Evolutionary conservation across 2,113 vertebrate genomes (phyloP).

Genomic region (Leptocoma aspasia): DNA sequence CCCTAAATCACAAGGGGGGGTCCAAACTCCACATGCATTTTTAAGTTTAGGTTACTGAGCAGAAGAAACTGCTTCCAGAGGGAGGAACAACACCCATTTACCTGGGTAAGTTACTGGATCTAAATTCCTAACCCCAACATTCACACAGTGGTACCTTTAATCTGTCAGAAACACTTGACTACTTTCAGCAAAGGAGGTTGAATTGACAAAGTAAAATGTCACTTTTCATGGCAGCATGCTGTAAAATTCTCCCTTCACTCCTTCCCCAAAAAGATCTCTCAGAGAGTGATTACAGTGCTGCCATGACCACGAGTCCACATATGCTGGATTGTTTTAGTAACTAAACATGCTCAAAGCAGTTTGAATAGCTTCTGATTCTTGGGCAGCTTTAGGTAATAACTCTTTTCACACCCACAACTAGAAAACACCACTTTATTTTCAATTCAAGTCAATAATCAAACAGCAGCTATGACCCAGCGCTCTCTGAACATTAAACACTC

Average conservation of each 20-base stretch:
- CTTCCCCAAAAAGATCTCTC: not conserved
- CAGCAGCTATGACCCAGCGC: not conserved
- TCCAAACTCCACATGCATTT: not conserved
- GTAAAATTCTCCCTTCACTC: not conserved
- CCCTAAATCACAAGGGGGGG: rapidly evolving
- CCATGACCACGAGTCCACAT: not conserved
- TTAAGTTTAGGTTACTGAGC: not conserved
- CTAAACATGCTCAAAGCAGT: not conserved
- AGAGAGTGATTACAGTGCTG: not conserved
- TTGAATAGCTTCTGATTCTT: not conserved
- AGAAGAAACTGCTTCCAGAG: not conserved
- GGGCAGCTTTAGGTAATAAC: not conserved
- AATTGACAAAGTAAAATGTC: not conserved
- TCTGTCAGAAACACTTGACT: not conserved
- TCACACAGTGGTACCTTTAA: not conserved
- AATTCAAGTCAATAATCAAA: not conserved
- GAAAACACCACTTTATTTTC: not conserved
- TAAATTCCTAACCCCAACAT: not conserved
- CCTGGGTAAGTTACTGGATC: not conserved
- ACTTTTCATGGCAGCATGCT: not conserved
- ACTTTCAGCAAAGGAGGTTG: not conserved
- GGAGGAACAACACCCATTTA: not conserved
- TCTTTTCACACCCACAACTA: not conserved
- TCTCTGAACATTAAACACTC: not conserved
- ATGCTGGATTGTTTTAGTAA: not conserved